These are phyloP conservation scores for Hystrix cristata DNA, from an alignment of 2,113 vertebrate species.

Conservation along the genomic window DNA sequence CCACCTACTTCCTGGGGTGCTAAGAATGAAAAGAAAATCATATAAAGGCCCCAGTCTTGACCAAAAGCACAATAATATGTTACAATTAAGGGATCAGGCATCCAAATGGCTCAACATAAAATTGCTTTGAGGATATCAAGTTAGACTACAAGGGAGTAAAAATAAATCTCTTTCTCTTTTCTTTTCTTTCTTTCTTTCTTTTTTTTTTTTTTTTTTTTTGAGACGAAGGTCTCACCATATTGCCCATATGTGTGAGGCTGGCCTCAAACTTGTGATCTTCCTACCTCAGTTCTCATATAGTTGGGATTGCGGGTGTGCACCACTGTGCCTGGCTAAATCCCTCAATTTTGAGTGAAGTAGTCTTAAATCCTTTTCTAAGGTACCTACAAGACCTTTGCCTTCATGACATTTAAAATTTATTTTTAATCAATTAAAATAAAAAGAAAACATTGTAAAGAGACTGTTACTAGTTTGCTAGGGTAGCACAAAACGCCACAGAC, in stretches of 20 bases:
- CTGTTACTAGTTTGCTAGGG: not conserved
- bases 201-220: not conserved
- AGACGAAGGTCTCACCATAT: not conserved
- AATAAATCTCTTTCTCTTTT: not conserved
- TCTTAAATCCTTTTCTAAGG: not conserved
- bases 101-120: not conserved
- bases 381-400: not conserved
- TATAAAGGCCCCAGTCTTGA: not conserved
- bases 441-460: not conserved
- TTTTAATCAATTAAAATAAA: not conserved
- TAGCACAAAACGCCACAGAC: not conserved
- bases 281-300: not conserved
- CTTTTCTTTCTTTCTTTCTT: no score
- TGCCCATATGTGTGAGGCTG: not conserved
- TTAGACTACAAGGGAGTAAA: slow-evolving; percentile 6
- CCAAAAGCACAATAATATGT: not conserved
- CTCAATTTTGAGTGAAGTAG: not conserved
- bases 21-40: not conserved
- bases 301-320: not conserved
- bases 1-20: not conserved
- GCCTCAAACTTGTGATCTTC: not conserved
- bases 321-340: not conserved
- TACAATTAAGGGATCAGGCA: not conserved
- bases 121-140: not conserved
- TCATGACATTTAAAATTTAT: not conserved